phyloP scores from a whole-genome alignment of 1,140 invertebrate genomes.

The Neodiprion lecontei region DNA sequence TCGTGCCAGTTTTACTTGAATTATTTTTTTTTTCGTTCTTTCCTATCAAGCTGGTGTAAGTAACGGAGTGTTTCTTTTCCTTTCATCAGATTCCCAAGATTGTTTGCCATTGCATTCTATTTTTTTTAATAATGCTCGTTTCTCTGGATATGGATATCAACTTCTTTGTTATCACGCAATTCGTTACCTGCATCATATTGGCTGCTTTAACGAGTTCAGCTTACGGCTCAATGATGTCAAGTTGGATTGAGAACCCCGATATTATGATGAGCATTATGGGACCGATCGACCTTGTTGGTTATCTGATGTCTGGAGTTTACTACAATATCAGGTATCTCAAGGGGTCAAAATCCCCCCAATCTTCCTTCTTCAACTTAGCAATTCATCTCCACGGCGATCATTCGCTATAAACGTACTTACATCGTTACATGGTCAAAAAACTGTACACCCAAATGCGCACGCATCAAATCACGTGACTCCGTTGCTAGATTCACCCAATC shows the following conservation, averaged over 20 bases:
- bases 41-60: no score
- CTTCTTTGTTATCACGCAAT: conserved; percentile 20
- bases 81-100: conserved; percentile 29
- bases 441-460: no score
- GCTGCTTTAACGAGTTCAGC: conserved; percentile 29
- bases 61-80: background rate
- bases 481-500: no score
- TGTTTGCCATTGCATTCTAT: conserved; percentile 23
- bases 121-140: conserved; percentile 26
- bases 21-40: no score
- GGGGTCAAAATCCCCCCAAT: background rate
- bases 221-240: conserved; percentile 35
- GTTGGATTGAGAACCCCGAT: conserved; percentile 30
- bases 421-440: no score
- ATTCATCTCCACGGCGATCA: background rate
- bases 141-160: conserved; percentile 16
- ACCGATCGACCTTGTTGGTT: conserved; percentile 36
- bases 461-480: no score
- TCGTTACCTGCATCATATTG: conserved; percentile 22
- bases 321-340: conserved; percentile 38
- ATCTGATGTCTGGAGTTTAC: conserved; percentile 39
- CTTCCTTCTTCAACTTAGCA: background rate
- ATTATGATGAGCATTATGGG: conserved; percentile 34
- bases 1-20: no score
- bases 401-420: no score